phyloP scores from a whole-genome alignment of 2,888 invertebrate genomes.

The Drosophila macrospina region DNA sequence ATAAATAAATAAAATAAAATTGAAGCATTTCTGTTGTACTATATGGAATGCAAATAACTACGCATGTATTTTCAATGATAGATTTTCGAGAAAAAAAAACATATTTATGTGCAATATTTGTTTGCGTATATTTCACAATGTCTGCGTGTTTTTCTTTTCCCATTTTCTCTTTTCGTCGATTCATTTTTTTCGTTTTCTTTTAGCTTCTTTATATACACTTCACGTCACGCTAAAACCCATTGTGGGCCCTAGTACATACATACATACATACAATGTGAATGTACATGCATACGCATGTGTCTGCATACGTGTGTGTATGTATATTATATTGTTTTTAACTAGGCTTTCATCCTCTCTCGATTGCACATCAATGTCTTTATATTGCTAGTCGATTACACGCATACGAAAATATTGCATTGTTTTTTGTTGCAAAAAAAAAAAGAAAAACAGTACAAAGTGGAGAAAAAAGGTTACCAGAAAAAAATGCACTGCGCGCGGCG shows the following conservation, averaged over 20 bases:
- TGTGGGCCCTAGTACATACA: slow-evolving; percentile 48
- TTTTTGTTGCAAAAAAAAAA: slow-evolving; percentile 30
- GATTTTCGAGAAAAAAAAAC: slow-evolving; percentile 27
- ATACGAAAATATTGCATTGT: slow-evolving; percentile 44
- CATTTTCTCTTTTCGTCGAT: slow-evolving; percentile 65
- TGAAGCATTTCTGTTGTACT: slow-evolving; percentile 39
- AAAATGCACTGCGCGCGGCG: slow-evolving; percentile 79
- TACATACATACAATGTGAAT: slow-evolving; percentile 35
- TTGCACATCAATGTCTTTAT: slow-evolving; percentile 58
- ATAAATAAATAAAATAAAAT: slow-evolving; percentile 57
- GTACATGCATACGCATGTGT: slow-evolving; percentile 50
- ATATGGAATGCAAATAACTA: slow-evolving; percentile 55
- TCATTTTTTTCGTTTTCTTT: slow-evolving; percentile 52
- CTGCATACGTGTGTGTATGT: slow-evolving; percentile 56
- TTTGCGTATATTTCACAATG: slow-evolving; percentile 69
- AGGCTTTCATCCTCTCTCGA: slow-evolving; percentile 36
- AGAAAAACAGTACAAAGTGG: slow-evolving; percentile 51
- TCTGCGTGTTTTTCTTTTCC: slow-evolving; percentile 70
- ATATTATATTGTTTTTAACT: slow-evolving; percentile 55
- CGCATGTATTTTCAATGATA: slow-evolving; percentile 55
- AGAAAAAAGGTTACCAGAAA: slow-evolving; percentile 75
- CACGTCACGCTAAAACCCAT: slow-evolving; percentile 72
- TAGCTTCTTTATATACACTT: slow-evolving; percentile 66
- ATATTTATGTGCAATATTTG: slow-evolving; percentile 42
- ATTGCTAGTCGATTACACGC: slow-evolving; percentile 42